phyloP scores from a whole-genome alignment of 1,140 invertebrate species.

The Riptortus pedestris region DNA sequence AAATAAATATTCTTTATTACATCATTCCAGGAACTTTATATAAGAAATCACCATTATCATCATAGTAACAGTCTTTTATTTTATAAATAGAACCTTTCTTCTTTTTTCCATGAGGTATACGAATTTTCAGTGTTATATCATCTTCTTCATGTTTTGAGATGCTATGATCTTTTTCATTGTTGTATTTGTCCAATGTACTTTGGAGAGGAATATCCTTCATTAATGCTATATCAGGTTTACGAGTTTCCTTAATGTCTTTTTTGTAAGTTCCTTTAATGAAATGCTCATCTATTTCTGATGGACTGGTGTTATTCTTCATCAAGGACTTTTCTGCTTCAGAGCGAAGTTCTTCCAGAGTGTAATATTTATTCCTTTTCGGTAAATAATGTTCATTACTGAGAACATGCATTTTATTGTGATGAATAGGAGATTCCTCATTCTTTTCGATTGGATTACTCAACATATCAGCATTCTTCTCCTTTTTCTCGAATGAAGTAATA shows the following conservation, averaged over 20 bases:
- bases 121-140: slow-evolving; percentile 14
- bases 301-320: neutral
- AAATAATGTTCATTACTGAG: neutral
- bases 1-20: no score
- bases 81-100: slow-evolving; percentile 25
- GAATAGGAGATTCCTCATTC: neutral
- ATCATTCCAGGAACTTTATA: slow-evolving; percentile 26
- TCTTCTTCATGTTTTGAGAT: neutral
- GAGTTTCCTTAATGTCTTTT: neutral
- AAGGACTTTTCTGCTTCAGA: neutral
- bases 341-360: neutral
- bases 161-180: neutral
- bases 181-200: neutral
- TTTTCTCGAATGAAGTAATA: neutral
- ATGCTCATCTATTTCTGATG: neutral
- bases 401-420: neutral
- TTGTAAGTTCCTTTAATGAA: neutral
- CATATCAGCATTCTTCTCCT: neutral
- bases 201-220: neutral
- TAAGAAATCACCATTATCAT: slow-evolving; percentile 29
- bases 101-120: slow-evolving; percentile 21
- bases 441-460: neutral
- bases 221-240: neutral
- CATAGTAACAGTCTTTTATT: slow-evolving; percentile 30
- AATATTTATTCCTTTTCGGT: neutral